Evolutionary conservation across 2,888 invertebrate genomes (phyloP).

Genomic region (Cryptus armator): DNA sequence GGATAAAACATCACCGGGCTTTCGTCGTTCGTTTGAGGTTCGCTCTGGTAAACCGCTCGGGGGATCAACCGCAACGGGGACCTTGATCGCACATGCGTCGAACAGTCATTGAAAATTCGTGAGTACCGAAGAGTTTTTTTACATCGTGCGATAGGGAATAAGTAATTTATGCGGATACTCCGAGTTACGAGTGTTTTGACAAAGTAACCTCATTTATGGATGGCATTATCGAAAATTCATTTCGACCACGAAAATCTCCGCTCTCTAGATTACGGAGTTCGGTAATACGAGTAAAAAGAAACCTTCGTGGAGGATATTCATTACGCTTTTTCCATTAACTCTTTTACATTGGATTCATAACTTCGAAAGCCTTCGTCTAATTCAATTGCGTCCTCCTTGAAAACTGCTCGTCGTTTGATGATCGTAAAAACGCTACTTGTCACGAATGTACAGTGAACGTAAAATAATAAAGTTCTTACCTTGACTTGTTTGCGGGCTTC

Average conservation of each 20-base stretch:
- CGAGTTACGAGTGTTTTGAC: no score
- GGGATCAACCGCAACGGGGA: no score
- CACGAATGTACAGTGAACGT: not conserved
- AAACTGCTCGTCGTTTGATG: not conserved
- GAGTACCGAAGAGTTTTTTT: no score
- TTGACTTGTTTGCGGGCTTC: conserved; percentile 91
- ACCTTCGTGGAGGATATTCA: not conserved
- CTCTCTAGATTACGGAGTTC: not conserved
- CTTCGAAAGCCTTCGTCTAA: not conserved
- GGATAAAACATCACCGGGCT: no score
- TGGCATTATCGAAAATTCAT: not conserved
- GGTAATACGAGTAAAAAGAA: not conserved
- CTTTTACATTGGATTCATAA: not conserved
- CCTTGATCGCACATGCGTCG: no score
- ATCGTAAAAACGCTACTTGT: not conserved
- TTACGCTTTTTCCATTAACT: not conserved
- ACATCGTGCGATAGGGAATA: no score
- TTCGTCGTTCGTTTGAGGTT: no score
- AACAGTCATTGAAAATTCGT: no score
- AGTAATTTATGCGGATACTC: no score
- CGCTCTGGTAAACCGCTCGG: no score
- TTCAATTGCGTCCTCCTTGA: not conserved
- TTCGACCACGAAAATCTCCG: not conserved
- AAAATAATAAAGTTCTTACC: conserved; percentile 85
- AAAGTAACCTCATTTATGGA: not conserved